These are phyloP conservation scores for Sesia bembeciformis DNA, from an alignment of 2,888 invertebrate genomes.

Conservation along the genomic window DNA sequence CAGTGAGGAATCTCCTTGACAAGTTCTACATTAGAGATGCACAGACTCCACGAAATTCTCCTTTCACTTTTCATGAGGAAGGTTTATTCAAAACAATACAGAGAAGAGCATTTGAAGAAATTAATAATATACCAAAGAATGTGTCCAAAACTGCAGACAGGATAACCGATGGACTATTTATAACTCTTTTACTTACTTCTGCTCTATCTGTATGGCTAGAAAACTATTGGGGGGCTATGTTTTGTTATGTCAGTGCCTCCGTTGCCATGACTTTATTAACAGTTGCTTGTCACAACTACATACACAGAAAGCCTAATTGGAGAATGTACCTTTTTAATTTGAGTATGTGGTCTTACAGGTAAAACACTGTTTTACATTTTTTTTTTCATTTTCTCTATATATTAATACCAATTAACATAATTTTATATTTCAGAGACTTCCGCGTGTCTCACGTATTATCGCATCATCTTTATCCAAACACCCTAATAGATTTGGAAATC, in stretches of 20 bases:
- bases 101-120: conserved; percentile 64
- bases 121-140: conserved; percentile 67
- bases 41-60: conserved; percentile 77
- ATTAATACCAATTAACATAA: background rate
- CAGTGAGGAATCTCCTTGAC: conserved; percentile 72
- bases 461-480: conserved; percentile 87
- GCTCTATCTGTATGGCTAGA: conserved; percentile 27
- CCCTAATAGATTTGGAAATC: conserved; percentile 82
- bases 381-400: background rate
- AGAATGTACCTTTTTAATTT: conserved; percentile 86
- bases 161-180: conserved; percentile 46
- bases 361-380: conserved; percentile 8
- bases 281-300: conserved; percentile 83
- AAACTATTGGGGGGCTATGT: conserved; percentile 23
- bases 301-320: conserved; percentile 84
- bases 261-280: conserved; percentile 73
- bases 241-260: conserved; percentile 66
- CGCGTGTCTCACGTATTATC: conserved; percentile 78
- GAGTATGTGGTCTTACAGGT: conserved; percentile 78
- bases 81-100: conserved; percentile 85
- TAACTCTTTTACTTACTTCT: conserved; percentile 37
- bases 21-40: conserved; percentile 80
- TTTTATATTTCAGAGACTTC: background rate
- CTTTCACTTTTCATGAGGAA: conserved; percentile 81
- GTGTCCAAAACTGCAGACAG: conserved; percentile 32